Conservation (phyloP, 2,888 invertebrate species). For the Branchinecta sandiegonensis region DNA sequence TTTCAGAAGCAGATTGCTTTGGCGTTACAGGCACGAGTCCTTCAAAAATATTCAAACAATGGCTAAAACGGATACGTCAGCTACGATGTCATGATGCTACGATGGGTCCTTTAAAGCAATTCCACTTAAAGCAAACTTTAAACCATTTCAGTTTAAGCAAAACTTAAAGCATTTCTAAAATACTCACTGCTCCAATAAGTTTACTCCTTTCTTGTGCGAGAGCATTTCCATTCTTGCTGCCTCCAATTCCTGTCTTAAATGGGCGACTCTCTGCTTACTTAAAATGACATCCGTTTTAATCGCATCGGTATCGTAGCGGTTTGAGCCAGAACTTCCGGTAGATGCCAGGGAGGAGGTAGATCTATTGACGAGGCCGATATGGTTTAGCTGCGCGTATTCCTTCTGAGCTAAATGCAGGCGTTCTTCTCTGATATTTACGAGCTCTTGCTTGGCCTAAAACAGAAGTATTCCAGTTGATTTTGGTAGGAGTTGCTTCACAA, state of each 20-base stretch:
- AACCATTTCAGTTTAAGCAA: no score
- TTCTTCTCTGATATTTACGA: conserved; percentile 88
- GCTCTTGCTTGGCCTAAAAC: conserved; percentile 83
- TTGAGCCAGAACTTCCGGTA: conserved; percentile 52
- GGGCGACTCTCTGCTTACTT: conserved; percentile 72
- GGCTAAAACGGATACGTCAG: no score
- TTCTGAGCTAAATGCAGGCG: conserved; percentile 82
- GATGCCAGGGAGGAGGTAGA: conserved; percentile 20
- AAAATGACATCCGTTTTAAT: conserved; percentile 79
- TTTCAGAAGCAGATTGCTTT: no score
- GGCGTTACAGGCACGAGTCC: no score
- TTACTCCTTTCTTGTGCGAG: conserved; percentile 79
- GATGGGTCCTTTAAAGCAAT: conserved; percentile 17
- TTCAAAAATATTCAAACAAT: no score
- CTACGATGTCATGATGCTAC: no score
- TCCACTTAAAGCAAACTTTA: not conserved
- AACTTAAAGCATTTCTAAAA: not conserved
- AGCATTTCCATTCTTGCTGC: conserved; percentile 83
- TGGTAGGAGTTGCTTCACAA: no score
- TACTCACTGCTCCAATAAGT: conserved; percentile 73
- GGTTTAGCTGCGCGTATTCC: conserved; percentile 80
- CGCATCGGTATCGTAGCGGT: conserved; percentile 86
- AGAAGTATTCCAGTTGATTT: no score
- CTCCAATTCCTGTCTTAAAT: conserved; percentile 72
- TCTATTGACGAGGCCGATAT: conserved; percentile 37